A percentile compares a stretch with the other conserved stretches of the same genome.
Conservation (phyloP, 2,113 vertebrate species). For the Rhinichthys klamathensis region DNA sequence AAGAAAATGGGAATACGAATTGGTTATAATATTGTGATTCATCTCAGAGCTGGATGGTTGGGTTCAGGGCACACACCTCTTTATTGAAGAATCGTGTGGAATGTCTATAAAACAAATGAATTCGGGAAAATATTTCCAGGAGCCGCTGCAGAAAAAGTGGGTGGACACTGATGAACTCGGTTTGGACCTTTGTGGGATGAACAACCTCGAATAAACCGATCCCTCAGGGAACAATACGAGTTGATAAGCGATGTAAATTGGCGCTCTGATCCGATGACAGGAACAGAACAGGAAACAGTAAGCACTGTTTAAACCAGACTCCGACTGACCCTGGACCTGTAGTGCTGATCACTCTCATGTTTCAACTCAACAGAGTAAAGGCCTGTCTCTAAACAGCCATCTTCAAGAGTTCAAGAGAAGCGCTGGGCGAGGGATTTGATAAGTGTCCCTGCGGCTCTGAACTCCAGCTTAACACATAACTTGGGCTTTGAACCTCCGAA, state of each 20-base stretch:
- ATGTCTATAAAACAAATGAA: not conserved
- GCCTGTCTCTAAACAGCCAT: constrained; percentile 41
- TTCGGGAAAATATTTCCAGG: not conserved
- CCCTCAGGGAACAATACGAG: not conserved
- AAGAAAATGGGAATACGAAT: not conserved
- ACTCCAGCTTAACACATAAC: constrained; percentile 68
- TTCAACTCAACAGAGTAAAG: constrained; percentile 40
- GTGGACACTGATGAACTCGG: not conserved
- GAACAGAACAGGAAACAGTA: not conserved
- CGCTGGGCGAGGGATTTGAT: constrained; percentile 68
- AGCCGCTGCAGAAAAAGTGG: not conserved
- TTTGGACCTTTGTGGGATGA: not conserved
- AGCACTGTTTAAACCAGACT: not conserved
- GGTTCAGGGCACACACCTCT: not conserved
- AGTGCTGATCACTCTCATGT: constrained; percentile 44
- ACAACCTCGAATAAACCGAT: not conserved
- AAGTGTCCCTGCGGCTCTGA: constrained; percentile 50
- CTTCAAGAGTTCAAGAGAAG: constrained; percentile 56
- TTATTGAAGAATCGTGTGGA: not conserved
- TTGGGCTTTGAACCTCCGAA: constrained; percentile 49
- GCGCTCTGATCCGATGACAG: constrained; percentile 20
- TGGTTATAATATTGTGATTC: not conserved
- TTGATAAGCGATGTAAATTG: constrained; percentile 33
- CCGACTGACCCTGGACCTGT: constrained; percentile 61
- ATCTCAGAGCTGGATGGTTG: not conserved